Evolutionary conservation across 2,113 vertebrate species (phyloP).

Genomic region (Platycercus adscitus): DNA sequence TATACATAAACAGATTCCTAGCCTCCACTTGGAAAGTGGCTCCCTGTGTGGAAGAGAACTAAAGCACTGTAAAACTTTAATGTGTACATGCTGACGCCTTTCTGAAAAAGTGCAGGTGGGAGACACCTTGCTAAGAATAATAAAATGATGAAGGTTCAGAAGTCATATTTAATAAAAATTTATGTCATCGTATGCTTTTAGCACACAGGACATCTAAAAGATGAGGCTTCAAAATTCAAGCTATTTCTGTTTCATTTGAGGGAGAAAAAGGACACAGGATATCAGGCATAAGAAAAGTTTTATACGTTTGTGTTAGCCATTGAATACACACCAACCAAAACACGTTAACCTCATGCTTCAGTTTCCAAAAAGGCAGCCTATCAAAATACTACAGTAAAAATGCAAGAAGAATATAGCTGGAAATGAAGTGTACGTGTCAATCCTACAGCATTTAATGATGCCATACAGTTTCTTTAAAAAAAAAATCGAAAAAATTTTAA

Average conservation of each 20-base stretch:
- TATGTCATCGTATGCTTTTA: background rate
- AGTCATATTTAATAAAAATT: conserved; percentile 48
- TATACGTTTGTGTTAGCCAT: background rate
- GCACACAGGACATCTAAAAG: background rate
- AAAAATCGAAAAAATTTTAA: background rate
- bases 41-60: background rate
- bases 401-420: background rate
- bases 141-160: conserved; percentile 9
- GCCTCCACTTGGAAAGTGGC: background rate
- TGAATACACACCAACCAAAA: background rate
- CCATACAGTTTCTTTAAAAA: background rate
- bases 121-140: conserved; percentile 7
- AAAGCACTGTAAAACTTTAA: conserved; percentile 37
- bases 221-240: conserved; percentile 8
- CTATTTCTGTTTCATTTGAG: background rate
- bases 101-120: conserved; percentile 6
- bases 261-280: background rate
- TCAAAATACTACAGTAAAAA: background rate
- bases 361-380: background rate
- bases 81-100: background rate
- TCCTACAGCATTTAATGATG: background rate
- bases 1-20: background rate
- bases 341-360: background rate
- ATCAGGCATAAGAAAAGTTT: background rate
- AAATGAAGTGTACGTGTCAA: background rate